Evolutionary conservation across 1,140 invertebrate genomes (phyloP).

Genomic region (Ips typographus): DNA sequence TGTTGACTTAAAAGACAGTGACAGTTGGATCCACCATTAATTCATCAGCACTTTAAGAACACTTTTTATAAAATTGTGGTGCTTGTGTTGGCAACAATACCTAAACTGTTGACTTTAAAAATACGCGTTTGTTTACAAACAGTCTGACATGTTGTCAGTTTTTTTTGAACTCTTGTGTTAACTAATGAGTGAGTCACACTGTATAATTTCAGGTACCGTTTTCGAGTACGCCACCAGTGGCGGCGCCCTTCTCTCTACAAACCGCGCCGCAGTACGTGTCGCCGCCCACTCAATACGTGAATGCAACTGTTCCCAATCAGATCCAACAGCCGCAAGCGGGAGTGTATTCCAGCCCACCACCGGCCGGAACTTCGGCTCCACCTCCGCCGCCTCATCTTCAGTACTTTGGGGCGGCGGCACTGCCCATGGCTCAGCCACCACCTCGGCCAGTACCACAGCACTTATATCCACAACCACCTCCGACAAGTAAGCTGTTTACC

Average conservation of each 20-base stretch:
- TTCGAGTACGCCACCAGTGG: constrained; percentile 26
- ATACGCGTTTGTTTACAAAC: too few relatives aligned
- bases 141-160: too few relatives aligned
- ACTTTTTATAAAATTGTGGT: too few relatives aligned
- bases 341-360: constrained; percentile 33
- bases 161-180: too few relatives aligned
- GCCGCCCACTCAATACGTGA: constrained; percentile 31
- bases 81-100: too few relatives aligned
- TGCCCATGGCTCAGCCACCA: constrained; percentile 43
- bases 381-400: constrained; percentile 42
- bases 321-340: constrained; percentile 23
- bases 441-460: constrained; percentile 44
- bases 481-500: constrained; percentile 13
- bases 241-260: constrained; percentile 11
- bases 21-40: too few relatives aligned
- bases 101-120: too few relatives aligned
- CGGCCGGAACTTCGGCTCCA: constrained; percentile 29
- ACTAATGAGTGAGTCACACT: too few relatives aligned
- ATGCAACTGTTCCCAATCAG: constrained; percentile 20
- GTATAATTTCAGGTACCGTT: constrained; percentile 12
- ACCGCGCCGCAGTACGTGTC: constrained; percentile 36
- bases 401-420: constrained; percentile 49
- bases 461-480: constrained; percentile 43
- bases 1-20: too few relatives aligned
- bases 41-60: too few relatives aligned